Conservation (phyloP, 2,888 invertebrate genomes). For the Dynastes maya region DNA sequence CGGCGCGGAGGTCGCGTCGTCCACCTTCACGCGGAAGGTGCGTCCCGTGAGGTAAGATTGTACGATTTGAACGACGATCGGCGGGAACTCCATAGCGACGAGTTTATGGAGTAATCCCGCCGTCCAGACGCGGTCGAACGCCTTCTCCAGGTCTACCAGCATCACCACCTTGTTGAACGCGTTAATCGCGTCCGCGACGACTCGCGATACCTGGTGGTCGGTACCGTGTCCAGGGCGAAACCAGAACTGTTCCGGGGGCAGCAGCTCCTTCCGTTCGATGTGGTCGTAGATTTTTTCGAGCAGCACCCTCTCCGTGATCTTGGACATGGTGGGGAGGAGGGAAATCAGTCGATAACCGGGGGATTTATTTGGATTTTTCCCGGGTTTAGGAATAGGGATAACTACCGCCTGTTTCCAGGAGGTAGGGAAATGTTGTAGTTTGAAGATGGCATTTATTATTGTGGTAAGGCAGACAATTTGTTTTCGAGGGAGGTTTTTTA, state of each 20-base stretch:
- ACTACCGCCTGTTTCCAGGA: conserved; percentile 54
- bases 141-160: no score
- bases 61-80: conserved; percentile 38
- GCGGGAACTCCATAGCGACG: conserved; percentile 53
- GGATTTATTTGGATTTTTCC: no score
- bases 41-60: conserved; percentile 4
- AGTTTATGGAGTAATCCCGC: background rate
- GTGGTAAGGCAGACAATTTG: background rate
- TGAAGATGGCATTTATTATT: background rate
- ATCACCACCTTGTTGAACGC: no score
- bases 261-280: background rate
- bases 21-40: conserved; percentile 56
- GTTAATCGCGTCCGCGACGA: conserved; percentile 52
- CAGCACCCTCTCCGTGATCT: conserved; percentile 56
- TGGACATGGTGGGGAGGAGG: conserved; percentile 18
- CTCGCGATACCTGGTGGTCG: conserved; percentile 57
- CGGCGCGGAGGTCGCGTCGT: conserved; percentile 10
- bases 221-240: conserved; percentile 59
- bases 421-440: conserved; percentile 54
- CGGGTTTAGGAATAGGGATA: no score
- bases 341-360: conserved; percentile 44
- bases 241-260: conserved; percentile 58
- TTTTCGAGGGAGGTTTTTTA: conserved; percentile 31
- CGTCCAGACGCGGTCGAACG: no score
- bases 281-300: no score